These are phyloP conservation scores for Leucophora obtusa DNA, from an alignment of 2,888 invertebrate species.

Conservation along the genomic window DNA sequence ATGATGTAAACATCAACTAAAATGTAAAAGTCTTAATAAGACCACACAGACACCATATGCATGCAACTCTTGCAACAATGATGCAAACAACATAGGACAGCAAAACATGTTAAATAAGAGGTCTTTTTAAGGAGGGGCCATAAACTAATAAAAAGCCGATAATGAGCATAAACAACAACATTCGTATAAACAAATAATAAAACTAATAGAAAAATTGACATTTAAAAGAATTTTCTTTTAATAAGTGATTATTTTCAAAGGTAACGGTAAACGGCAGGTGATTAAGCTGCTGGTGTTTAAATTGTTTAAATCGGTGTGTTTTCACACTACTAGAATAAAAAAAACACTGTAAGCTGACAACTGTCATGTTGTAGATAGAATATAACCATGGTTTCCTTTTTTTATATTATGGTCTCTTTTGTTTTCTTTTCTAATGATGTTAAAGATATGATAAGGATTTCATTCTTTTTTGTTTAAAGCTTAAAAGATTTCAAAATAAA, in stretches of 20 bases:
- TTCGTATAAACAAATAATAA: conserved; percentile 5
- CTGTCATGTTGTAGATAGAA: conserved; percentile 52
- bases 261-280: conserved; percentile 32
- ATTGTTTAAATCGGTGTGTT: conserved; percentile 27
- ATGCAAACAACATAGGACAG: conserved; percentile 20
- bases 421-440: conserved; percentile 52
- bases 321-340: conserved; percentile 38
- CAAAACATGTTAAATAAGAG: neutral
- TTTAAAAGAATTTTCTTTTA: conserved; percentile 25
- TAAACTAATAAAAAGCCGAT: conserved; percentile 8
- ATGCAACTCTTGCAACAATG: conserved; percentile 25
- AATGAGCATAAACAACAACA: conserved; percentile 29
- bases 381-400: conserved; percentile 38
- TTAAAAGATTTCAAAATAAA: conserved; percentile 43
- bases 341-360: conserved; percentile 35
- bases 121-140: conserved; percentile 25
- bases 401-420: conserved; percentile 6
- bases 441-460: conserved; percentile 54
- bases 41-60: conserved; percentile 33
- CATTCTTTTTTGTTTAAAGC: conserved; percentile 7
- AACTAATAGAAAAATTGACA: conserved; percentile 24
- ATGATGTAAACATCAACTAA: conserved; percentile 28
- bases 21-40: conserved; percentile 33
- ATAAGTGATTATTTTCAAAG: conserved; percentile 14
- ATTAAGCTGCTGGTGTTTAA: conserved; percentile 41